These are phyloP conservation scores for Coendou prehensilis DNA, from an alignment of 2,797 vertebrate species.

Conservation along the genomic window DNA sequence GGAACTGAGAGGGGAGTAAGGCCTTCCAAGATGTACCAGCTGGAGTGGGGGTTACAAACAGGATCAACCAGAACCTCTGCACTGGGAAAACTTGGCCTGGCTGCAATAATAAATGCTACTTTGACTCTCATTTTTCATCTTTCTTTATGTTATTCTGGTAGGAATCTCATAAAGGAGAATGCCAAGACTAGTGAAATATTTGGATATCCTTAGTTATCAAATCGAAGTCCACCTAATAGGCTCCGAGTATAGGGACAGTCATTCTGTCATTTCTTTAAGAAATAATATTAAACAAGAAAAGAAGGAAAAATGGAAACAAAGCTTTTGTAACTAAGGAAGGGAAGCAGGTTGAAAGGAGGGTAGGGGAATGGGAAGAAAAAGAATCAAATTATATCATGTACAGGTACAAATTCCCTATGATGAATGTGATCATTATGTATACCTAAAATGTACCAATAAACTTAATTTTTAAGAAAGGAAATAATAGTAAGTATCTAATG, in stretches of 20 bases:
- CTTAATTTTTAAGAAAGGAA: neutral
- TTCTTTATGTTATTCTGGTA: neutral
- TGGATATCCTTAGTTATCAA: conserved; percentile 3
- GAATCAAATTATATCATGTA: neutral
- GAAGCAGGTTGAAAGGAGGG: neutral
- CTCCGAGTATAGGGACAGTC: neutral
- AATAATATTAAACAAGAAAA: neutral
- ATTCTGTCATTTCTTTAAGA: neutral
- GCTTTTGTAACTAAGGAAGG: neutral
- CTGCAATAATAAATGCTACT: neutral
- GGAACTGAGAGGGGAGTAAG: neutral
- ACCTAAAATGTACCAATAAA: neutral
- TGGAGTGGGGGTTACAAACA: neutral
- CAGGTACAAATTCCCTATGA: neutral
- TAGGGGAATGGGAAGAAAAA: neutral
- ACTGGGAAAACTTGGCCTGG: neutral
- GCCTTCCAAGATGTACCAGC: neutral
- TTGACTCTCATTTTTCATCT: neutral
- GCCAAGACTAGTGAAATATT: neutral
- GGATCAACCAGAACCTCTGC: neutral
- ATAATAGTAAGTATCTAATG: neutral
- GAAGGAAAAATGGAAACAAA: neutral
- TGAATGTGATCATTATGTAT: neutral
- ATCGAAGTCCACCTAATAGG: neutral
- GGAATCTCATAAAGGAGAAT: neutral